These are phyloP conservation scores for Pelosia muscerda DNA, from an alignment of 2,888 invertebrate species.

Conservation along the genomic window DNA sequence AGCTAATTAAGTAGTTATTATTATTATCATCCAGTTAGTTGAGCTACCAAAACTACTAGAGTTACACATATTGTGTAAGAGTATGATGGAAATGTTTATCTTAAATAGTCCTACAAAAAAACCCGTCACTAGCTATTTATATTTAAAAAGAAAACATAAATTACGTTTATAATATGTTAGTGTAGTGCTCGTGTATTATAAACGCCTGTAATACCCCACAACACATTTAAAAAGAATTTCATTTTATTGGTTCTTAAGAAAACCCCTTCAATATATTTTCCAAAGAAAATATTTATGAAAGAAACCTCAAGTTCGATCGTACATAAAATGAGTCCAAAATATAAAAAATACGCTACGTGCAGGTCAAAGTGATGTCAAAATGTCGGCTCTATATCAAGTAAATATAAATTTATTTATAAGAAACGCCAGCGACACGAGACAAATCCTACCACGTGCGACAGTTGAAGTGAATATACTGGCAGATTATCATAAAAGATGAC, in stretches of 20 bases:
- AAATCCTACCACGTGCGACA: conserved; percentile 33
- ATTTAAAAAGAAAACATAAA: neutral
- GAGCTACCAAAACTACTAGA: no score
- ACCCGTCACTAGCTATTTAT: no score
- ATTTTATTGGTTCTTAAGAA: neutral
- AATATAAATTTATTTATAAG: neutral
- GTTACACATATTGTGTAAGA: no score
- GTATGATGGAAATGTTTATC: no score
- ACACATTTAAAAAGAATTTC: neutral
- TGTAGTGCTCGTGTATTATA: no score
- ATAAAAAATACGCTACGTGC: neutral
- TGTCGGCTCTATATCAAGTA: neutral
- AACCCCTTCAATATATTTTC: neutral
- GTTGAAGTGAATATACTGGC: conserved; percentile 32
- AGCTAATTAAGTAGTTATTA: no score
- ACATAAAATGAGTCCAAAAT: neutral
- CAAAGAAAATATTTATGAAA: neutral
- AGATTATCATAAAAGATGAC: conserved; percentile 40
- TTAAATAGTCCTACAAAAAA: no score
- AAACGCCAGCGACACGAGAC: neutral
- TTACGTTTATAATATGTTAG: neutral
- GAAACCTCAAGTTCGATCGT: neutral
- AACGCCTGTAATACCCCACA: neutral
- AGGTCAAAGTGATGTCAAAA: neutral
- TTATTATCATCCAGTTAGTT: no score